phyloP scores from a whole-genome alignment of 2,888 invertebrate species.

The Caenorhabditis sulstoni region DNA sequence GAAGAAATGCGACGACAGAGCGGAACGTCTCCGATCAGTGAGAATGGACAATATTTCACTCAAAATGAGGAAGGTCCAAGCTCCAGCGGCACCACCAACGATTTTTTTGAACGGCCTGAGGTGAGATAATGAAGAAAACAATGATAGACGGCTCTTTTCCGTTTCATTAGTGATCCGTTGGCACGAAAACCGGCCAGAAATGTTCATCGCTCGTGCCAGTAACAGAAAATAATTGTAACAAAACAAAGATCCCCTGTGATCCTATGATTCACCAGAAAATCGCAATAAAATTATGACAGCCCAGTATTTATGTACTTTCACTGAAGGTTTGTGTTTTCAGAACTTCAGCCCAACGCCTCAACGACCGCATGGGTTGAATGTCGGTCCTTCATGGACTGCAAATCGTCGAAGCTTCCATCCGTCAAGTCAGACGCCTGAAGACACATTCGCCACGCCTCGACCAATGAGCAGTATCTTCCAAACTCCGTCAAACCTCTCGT shows the following conservation, averaged over 20 bases:
- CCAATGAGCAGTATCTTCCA: constrained; percentile 16
- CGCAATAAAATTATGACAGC: no score
- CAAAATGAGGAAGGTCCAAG: constrained; percentile 21
- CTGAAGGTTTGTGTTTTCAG: constrained; percentile 10
- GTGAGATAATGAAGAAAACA: constrained; percentile 10
- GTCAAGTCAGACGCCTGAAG: background rate
- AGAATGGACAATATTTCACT: background rate
- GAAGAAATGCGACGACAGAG: constrained; percentile 32
- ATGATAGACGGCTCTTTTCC: no score
- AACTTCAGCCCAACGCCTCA: constrained; percentile 28
- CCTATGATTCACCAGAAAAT: no score
- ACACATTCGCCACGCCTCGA: constrained; percentile 3
- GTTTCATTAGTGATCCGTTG: no score
- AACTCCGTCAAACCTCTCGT: constrained; percentile 13
- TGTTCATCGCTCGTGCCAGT: no score
- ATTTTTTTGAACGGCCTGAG: constrained; percentile 17
- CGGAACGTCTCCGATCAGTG: constrained; percentile 25
- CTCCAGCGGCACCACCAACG: constrained; percentile 13
- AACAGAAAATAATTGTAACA: no score
- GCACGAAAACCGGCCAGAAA: no score
- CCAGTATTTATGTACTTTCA: background rate
- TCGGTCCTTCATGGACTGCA: constrained; percentile 1
- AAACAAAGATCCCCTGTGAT: no score
- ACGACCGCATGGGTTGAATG: constrained; percentile 35
- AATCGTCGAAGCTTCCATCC: constrained; percentile 17